These are phyloP conservation scores for Pyrrhia umbra DNA, from an alignment of 2,888 invertebrate species.

Conservation along the genomic window DNA sequence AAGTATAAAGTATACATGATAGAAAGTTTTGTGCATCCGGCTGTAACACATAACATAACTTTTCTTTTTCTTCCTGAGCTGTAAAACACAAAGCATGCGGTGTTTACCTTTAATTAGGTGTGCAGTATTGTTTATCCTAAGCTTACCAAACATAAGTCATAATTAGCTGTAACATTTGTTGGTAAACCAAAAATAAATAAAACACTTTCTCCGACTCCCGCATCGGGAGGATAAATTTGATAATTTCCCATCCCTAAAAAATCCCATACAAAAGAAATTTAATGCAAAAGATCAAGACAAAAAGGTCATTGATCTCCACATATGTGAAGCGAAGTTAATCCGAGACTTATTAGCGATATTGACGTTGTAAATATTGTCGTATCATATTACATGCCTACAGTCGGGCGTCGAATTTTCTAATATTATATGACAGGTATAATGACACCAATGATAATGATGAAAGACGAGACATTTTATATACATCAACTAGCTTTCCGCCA, in stretches of 20 bases:
- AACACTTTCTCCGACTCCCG: neutral
- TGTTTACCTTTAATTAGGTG: conserved; percentile 3
- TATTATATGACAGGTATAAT: neutral
- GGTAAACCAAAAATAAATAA: neutral
- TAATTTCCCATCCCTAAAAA: neutral
- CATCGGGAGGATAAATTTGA: too few relatives aligned
- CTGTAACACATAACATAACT: neutral
- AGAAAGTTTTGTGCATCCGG: too few relatives aligned
- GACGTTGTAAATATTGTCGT: neutral
- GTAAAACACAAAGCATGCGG: conserved; percentile 2
- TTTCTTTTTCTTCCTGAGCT: neutral
- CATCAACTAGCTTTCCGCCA: too few relatives aligned
- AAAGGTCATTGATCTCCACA: neutral
- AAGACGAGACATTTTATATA: too few relatives aligned
- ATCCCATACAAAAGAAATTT: neutral
- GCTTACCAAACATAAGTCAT: conserved; percentile 5
- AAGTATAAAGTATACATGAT: too few relatives aligned
- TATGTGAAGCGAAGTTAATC: neutral
- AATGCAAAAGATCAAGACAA: neutral
- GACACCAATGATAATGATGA: neutral
- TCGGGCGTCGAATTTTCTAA: neutral
- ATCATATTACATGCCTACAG: neutral
- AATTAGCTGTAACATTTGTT: conserved; percentile 6
- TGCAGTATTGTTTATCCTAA: conserved; percentile 6
- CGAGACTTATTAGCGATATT: conserved; percentile 8